Conservation (phyloP, 2,113 vertebrate genomes). For the Trematocara marginatum region DNA sequence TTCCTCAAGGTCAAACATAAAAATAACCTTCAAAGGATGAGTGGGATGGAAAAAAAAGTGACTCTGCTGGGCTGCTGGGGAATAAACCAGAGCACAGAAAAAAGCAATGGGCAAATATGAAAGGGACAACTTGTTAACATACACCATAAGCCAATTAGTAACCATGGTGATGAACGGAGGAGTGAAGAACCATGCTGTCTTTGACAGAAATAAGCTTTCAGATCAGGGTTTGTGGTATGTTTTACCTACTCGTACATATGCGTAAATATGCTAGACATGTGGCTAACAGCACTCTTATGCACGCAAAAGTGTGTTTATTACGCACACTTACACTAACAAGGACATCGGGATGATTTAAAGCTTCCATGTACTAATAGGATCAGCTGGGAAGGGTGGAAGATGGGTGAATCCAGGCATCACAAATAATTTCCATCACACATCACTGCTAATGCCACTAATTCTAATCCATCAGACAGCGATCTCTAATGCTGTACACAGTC, state of each 20-base stretch:
- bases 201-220: slow-evolving; percentile 9
- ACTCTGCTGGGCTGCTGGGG: background rate
- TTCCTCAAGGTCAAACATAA: slow-evolving; percentile 47
- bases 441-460: slow-evolving; percentile 27
- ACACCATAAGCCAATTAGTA: slow-evolving; percentile 45
- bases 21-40: slow-evolving; percentile 51
- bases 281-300: background rate
- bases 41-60: background rate
- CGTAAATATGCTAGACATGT: background rate
- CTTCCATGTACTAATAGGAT: slow-evolving; percentile 14
- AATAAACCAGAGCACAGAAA: background rate
- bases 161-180: slow-evolving; percentile 34
- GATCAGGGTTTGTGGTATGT: background rate
- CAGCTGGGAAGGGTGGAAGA: slow-evolving; percentile 20
- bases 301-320: background rate
- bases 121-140: slow-evolving; percentile 7
- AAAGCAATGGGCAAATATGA: background rate
- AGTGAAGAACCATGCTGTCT: background rate
- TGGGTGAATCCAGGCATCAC: slow-evolving; percentile 28
- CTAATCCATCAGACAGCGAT: slow-evolving; percentile 48
- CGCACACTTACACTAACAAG: background rate
- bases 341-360: slow-evolving; percentile 13
- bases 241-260: background rate
- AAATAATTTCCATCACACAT: slow-evolving; percentile 55
- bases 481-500: slow-evolving; percentile 18